These are phyloP conservation scores for Zaprionus lineosus DNA, from an alignment of 2,888 invertebrate species.

Conservation along the genomic window DNA sequence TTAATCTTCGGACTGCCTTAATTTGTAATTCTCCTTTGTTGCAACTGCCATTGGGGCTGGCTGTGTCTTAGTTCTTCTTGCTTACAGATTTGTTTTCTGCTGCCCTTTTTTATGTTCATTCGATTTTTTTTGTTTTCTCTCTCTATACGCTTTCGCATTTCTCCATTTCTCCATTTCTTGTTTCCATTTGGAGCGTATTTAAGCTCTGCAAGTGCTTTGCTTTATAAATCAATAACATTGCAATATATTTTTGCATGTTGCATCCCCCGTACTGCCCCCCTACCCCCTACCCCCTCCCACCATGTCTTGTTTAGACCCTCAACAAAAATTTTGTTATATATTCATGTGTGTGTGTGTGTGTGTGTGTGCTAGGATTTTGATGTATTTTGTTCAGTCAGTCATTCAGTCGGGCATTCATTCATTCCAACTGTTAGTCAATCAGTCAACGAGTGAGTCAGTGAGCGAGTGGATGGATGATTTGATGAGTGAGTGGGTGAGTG, in stretches of 20 bases:
- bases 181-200: constrained; percentile 40
- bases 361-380: constrained; percentile 49
- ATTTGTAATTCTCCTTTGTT: constrained; percentile 55
- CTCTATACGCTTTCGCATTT: constrained; percentile 10
- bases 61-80: constrained; percentile 54
- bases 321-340: too few species aligned
- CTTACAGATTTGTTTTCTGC: constrained; percentile 53
- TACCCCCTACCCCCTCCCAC: too few species aligned
- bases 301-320: too few species aligned
- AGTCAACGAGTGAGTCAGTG: constrained; percentile 24
- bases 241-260: constrained; percentile 67
- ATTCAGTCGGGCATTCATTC: constrained; percentile 20
- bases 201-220: constrained; percentile 64
- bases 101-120: constrained; percentile 38
- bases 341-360: constrained; percentile 27
- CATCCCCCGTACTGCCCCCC: constrained; percentile 1
- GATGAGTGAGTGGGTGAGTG: constrained; percentile 32
- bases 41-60: constrained; percentile 44
- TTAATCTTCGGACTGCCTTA: constrained; percentile 19
- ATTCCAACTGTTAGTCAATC: constrained; percentile 12
- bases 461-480: constrained; percentile 48
- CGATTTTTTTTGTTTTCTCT: constrained; percentile 12
- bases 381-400: constrained; percentile 38
- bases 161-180: constrained; percentile 16
- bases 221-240: constrained; percentile 71